phyloP scores from a whole-genome alignment of 2,797 vertebrate species.

The Myotis planiceps region DNA sequence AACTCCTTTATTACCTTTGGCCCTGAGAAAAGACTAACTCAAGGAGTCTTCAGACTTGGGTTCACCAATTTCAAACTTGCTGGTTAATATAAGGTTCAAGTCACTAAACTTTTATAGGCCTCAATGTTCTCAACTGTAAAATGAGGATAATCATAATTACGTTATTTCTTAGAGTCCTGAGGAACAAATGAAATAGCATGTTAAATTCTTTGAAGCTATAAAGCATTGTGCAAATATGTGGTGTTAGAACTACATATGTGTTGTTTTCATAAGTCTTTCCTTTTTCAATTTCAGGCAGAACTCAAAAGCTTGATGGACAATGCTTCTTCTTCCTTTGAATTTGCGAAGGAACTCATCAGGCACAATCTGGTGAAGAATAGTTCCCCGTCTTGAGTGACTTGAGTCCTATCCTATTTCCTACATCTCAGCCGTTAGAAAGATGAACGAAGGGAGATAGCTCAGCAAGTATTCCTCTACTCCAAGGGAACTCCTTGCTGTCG shows the following conservation, averaged over 20 bases:
- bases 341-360: slow-evolving; percentile 97
- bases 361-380: slow-evolving; percentile 94
- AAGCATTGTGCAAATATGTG: slow-evolving; percentile 5
- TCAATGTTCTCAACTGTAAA: slow-evolving; percentile 31
- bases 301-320: slow-evolving; percentile 96
- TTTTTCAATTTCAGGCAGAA: slow-evolving; percentile 90
- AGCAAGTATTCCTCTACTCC: background rate
- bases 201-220: slow-evolving; percentile 14
- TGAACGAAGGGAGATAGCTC: background rate
- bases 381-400: background rate
- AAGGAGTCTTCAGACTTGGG: background rate
- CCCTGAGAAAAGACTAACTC: background rate
- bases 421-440: background rate
- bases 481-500: background rate
- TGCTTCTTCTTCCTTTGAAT: slow-evolving; percentile 95
- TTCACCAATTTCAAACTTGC: background rate
- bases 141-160: background rate
- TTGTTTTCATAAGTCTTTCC: slow-evolving; percentile 63
- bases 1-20: background rate
- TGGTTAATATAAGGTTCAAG: background rate
- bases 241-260: background rate
- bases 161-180: background rate
- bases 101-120: background rate
- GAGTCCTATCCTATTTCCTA: background rate
- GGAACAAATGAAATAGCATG: background rate